These are phyloP conservation scores for Sweltsa coloradensis DNA, from an alignment of 1,140 invertebrate genomes.

Conservation along the genomic window DNA sequence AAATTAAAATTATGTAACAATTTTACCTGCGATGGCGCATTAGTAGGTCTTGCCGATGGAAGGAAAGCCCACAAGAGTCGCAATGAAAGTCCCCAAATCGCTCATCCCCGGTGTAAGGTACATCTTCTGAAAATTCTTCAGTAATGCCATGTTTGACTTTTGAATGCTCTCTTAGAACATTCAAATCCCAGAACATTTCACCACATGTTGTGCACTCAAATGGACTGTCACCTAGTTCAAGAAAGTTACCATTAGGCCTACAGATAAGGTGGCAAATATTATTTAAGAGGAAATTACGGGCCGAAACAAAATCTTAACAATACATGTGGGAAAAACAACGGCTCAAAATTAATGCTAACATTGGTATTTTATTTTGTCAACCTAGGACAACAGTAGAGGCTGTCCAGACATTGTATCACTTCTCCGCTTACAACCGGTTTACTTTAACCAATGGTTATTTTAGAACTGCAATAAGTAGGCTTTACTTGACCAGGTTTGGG, in stretches of 20 bases:
- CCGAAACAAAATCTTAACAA: too few species aligned
- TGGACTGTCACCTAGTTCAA: conserved; percentile 58
- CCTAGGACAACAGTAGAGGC: too few species aligned
- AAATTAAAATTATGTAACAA: background rate
- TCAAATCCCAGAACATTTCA: conserved; percentile 65
- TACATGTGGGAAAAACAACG: too few species aligned
- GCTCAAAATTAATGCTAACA: conserved; percentile 35
- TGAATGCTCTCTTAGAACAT: conserved; percentile 34
- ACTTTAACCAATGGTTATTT: too few species aligned
- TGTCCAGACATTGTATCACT: too few species aligned
- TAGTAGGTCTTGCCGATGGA: conserved; percentile 58
- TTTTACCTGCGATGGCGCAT: conserved; percentile 46
- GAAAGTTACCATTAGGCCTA: too few species aligned
- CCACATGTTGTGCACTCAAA: conserved; percentile 62
- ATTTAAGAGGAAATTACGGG: too few species aligned
- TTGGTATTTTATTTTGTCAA: background rate
- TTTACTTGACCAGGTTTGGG: too few species aligned
- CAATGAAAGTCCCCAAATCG: conserved; percentile 62
- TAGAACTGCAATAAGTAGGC: too few species aligned
- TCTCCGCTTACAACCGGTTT: too few species aligned
- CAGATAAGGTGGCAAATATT: too few species aligned
- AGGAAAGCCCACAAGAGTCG: conserved; percentile 57
- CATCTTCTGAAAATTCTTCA: conserved; percentile 25
- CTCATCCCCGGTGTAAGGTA: conserved; percentile 38
- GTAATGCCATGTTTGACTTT: conserved; percentile 9